Conservation (phyloP, 1,140 invertebrate species). For the Drosophila ananassae region DNA sequence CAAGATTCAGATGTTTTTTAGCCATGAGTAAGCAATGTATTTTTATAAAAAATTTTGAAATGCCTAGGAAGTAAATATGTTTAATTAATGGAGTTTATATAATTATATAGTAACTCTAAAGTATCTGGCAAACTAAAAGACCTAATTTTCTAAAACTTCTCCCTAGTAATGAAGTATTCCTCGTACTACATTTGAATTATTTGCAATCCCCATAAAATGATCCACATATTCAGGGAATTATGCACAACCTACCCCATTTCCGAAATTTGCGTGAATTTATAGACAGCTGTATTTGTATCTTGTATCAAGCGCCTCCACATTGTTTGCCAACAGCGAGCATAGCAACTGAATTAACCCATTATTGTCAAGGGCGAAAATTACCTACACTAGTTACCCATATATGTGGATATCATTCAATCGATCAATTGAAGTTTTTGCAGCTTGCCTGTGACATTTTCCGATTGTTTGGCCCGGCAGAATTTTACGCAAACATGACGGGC, state of each 20-base stretch:
- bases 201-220: background rate
- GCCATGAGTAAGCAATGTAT: conserved; percentile 21
- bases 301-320: conserved; percentile 41
- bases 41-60: background rate
- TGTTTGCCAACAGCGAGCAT: conserved; percentile 36
- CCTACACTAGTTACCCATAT: conserved; percentile 26
- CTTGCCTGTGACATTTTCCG: conserved; percentile 57
- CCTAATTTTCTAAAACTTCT: background rate
- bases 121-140: background rate
- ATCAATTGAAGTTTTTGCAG: conserved; percentile 69
- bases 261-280: conserved; percentile 17
- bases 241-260: background rate
- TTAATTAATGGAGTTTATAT: background rate
- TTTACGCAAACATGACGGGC: conserved; percentile 70
- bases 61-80: background rate
- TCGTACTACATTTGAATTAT: background rate
- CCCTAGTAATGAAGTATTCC: background rate
- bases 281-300: conserved; percentile 61
- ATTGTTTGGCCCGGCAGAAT: conserved; percentile 34
- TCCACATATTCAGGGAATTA: background rate
- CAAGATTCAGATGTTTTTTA: conserved; percentile 8
- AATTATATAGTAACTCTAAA: background rate
- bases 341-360: conserved; percentile 51
- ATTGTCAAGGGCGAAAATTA: conserved; percentile 41
- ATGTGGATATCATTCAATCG: conserved; percentile 29